Base-by-base conservation (phyloP, 1,140 invertebrate species). In the Centruroides sculpturatus region DNA sequence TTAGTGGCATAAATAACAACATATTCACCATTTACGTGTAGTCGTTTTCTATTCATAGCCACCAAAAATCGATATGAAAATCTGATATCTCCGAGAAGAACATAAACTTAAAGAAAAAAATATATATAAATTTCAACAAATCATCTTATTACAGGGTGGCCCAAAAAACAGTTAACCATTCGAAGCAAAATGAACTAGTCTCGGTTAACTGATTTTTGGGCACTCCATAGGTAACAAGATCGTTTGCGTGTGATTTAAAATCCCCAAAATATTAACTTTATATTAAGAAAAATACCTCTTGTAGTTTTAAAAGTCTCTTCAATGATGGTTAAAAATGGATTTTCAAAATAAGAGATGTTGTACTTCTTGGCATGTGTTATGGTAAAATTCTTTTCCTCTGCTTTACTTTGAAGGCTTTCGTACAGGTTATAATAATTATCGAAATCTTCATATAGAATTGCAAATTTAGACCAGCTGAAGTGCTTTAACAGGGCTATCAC, bases 391-490 rank as follows among this genome's bases (percentile, higher is more conserved):
- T 73, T 60, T 41, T 41, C 8, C 3, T 41, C 41, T 41, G 41
- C 41, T 41, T 41, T 8, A 6, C 5, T 8, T 41, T 41, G 41
- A 74, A 10, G 0, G 86, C 88, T 5, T 92, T 87, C 1, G 82
- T 85, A 60, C 78, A 41, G 41, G 5, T 6, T 41, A 8, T 8
- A 8, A 41, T 78, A 83, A 84, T 89, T 51, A 70, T 70, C 23
- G 69, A 61, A 0, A 57, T 85, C 82, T 70, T 96, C 91, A 60
- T 85, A 85, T n/a, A 98, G 79, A 54, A 98, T 87, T 13, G 88
- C 85, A 75, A 97, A 96, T 72, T 92, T 92, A 60, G 84, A 83
- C 93, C 93, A 98, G 66, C 86, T 84, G 74, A 90, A 93, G 75
- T 95, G 87, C 49, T 83, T 78, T 59, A 98, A 74, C 54, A 97